Conservation (phyloP, 1,140 invertebrate species). For the Kradibia gibbosae region DNA sequence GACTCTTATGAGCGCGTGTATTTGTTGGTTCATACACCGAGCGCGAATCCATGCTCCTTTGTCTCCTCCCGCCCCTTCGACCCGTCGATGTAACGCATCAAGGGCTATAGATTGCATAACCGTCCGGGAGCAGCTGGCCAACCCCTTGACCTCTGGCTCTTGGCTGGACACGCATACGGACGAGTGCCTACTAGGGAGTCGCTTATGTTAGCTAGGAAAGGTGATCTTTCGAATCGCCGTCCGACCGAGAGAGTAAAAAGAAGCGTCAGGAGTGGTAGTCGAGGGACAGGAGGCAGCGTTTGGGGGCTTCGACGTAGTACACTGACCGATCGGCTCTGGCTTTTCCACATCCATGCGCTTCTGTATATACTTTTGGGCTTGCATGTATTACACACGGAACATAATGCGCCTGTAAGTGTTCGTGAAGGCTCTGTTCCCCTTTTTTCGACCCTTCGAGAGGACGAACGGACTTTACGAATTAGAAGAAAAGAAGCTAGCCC, state of each 20-base stretch:
- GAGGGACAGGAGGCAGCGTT: neutral
- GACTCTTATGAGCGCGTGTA: neutral
- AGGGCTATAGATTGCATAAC: constrained; percentile 46
- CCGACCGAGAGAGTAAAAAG: neutral
- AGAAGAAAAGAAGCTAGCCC: neutral
- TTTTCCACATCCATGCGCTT: neutral
- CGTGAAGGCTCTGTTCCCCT: neutral
- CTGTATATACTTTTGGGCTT: neutral
- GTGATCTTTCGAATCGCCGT: neutral
- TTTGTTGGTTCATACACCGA: neutral
- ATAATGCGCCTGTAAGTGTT: neutral
- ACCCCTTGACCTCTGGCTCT: constrained; percentile 49
- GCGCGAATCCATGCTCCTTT: neutral
- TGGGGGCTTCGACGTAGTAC: neutral
- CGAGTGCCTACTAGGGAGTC: neutral
- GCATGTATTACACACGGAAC: neutral
- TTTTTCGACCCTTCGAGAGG: neutral
- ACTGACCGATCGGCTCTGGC: constrained; percentile 12
- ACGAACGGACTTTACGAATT: neutral
- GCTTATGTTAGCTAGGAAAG: neutral
- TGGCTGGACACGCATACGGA: neutral
- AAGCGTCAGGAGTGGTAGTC: neutral
- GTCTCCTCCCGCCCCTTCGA: constrained; percentile 4
- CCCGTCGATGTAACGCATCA: neutral
- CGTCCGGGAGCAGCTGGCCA: constrained; percentile 46